These are phyloP conservation scores for Magallana ariakensis DNA, from an alignment of 1,140 invertebrate genomes.

Conservation along the genomic window DNA sequence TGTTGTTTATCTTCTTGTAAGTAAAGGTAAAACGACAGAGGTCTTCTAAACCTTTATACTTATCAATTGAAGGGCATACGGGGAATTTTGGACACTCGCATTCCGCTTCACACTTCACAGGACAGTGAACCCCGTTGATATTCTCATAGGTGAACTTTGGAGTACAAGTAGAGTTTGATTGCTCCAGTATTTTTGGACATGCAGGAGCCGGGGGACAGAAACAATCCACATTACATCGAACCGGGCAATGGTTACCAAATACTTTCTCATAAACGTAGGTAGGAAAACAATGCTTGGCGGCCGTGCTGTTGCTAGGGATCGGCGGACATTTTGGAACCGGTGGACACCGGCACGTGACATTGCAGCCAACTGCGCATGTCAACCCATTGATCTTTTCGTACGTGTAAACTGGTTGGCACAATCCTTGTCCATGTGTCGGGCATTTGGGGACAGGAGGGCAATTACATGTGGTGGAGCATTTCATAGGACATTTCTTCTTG, in stretches of 20 bases:
- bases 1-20: conserved; percentile 16
- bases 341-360: conserved; percentile 19
- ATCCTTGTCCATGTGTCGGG: background rate
- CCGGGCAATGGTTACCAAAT: background rate
- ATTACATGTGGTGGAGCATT: background rate
- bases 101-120: background rate
- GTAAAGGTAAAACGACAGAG: conserved; percentile 16
- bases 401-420: conserved; percentile 5
- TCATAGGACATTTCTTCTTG: background rate
- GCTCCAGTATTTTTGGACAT: background rate
- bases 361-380: conserved; percentile 3
- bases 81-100: conserved; percentile 21
- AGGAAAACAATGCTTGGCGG: conserved; percentile 1
- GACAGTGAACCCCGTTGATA: background rate
- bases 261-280: background rate
- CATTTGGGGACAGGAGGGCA: conserved; percentile 12
- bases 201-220: background rate
- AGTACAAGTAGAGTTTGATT: background rate
- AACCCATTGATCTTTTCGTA: conserved; percentile 11
- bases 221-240: conserved; percentile 11
- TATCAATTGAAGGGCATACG: background rate
- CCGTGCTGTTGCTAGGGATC: background rate
- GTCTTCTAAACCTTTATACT: conserved; percentile 16
- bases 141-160: conserved; percentile 7
- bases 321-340: conserved; percentile 38